A percentile compares a stretch with the other conserved stretches of the same genome.
phyloP scores from a whole-genome alignment of 2,888 invertebrate species.

The Rhingia rostrata region DNA sequence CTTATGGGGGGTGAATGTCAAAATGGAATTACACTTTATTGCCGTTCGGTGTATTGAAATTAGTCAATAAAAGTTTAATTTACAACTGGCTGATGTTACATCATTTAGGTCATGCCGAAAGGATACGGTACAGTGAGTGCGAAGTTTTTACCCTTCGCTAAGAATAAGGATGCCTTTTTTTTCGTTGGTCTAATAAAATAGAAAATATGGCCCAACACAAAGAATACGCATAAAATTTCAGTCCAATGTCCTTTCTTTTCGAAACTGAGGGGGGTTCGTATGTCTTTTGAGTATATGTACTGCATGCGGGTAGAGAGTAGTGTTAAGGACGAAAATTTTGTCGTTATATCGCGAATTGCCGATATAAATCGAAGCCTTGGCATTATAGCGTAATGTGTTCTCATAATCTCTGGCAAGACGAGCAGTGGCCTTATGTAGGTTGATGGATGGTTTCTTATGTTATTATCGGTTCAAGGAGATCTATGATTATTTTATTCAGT shows the following conservation, averaged over 20 bases:
- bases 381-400: constrained; percentile 61
- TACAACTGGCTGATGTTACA: constrained; percentile 71
- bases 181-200: constrained; percentile 63
- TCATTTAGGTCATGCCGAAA: constrained; percentile 63
- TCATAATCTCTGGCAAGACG: constrained; percentile 49
- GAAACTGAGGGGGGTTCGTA: neutral
- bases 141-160: constrained; percentile 49
- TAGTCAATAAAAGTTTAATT: constrained; percentile 74
- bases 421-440: constrained; percentile 18
- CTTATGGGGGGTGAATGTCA: constrained; percentile 46
- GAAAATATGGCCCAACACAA: constrained; percentile 67
- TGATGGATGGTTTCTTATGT: constrained; percentile 35
- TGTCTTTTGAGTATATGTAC: constrained; percentile 3
- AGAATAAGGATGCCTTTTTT: constrained; percentile 60
- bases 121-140: neutral
- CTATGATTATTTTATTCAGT: constrained; percentile 46
- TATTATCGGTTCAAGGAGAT: constrained; percentile 31
- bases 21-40: constrained; percentile 72
- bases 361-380: constrained; percentile 65
- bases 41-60: constrained; percentile 73
- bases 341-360: constrained; percentile 67
- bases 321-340: constrained; percentile 30
- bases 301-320: constrained; percentile 22
- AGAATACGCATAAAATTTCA: constrained; percentile 59
- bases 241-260: constrained; percentile 43